phyloP scores from a whole-genome alignment of 2,888 invertebrate genomes.

The Clunio marinus region DNA sequence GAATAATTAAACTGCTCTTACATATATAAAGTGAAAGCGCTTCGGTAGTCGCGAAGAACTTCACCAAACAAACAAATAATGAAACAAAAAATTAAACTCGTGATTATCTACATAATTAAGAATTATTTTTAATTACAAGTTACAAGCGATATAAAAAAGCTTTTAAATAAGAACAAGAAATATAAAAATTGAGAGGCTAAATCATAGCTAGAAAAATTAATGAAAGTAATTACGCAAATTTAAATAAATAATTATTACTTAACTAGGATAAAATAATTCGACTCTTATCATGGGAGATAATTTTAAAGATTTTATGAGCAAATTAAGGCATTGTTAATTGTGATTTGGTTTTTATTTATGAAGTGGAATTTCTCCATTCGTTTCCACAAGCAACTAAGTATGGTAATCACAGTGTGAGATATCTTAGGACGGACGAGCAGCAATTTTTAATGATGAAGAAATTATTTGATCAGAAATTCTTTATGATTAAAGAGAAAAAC shows the following conservation, averaged over 20 bases:
- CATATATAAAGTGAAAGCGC: not conserved
- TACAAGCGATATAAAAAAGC: slow-evolving; percentile 1
- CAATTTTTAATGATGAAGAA: too few relatives aligned
- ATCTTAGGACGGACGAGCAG: too few relatives aligned
- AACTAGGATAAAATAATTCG: slow-evolving; percentile 4
- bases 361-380: too few relatives aligned
- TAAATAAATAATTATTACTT: not conserved
- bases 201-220: not conserved
- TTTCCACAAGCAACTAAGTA: too few relatives aligned
- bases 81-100: too few relatives aligned
- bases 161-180: not conserved
- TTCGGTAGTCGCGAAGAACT: not conserved
- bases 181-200: not conserved
- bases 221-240: slow-evolving; percentile 9
- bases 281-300: slow-evolving; percentile 1
- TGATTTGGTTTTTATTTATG: too few relatives aligned
- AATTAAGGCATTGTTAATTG: too few relatives aligned
- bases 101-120: slow-evolving; percentile 26
- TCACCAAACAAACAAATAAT: not conserved
- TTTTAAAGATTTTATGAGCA: slow-evolving; percentile 1
- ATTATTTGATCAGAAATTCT: too few relatives aligned
- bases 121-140: slow-evolving; percentile 25
- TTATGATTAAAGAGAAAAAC: too few relatives aligned
- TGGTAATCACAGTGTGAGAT: too few relatives aligned
- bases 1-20: not conserved